Base-by-base conservation (phyloP, 2,113 vertebrate genomes). In the Cynopterus brachyotis region DNA sequence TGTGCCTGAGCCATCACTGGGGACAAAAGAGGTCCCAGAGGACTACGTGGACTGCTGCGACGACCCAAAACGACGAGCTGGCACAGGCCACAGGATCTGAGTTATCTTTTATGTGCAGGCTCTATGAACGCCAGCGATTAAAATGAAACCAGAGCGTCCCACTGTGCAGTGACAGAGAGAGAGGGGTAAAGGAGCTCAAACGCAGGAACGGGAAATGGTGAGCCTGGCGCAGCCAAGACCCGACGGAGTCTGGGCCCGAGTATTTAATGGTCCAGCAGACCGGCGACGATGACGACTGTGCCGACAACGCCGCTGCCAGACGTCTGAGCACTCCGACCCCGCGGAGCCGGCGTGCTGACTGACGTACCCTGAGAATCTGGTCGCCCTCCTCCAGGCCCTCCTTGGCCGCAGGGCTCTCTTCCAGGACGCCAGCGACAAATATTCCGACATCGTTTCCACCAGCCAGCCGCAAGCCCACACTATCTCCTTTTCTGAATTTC, bases 371-470 rank as follows among this genome's bases (percentile, higher is more conserved):
- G 99, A 99, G 99, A 98, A 99, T 99, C 97, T 99, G 99, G 97
- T 99, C 99, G 10, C 99, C 99, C 99, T 99, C 99, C 96, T 99
- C 99, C 96, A 99, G 98, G 87, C 99, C 99, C 99, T 99, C 99
- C 98, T 99, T 99, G 15, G 99, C 99, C 93, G 99, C 99, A 89
- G 99, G 99, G 97, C 99, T 99, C 82, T 99, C 99, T 97, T 99
- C 99, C 85, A 99, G 98, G 93, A 99, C 99, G 70, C 99, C 99
- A 16, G 99, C 99, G 78, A 99, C 99, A 96, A 99, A 99, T 98
- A 99, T 99, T 96, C 99, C 99, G 79, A 99, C 99, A 70, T 99
- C 99, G 89, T 99, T 99, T 80, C 99, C 99, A 92, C 99, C 99
- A 64, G 99, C 99, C 97, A 99, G 98, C n/a, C 99, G 99, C 98